phyloP scores from a whole-genome alignment of 2,797 vertebrate species.

The Cossypha polioptera region DNA sequence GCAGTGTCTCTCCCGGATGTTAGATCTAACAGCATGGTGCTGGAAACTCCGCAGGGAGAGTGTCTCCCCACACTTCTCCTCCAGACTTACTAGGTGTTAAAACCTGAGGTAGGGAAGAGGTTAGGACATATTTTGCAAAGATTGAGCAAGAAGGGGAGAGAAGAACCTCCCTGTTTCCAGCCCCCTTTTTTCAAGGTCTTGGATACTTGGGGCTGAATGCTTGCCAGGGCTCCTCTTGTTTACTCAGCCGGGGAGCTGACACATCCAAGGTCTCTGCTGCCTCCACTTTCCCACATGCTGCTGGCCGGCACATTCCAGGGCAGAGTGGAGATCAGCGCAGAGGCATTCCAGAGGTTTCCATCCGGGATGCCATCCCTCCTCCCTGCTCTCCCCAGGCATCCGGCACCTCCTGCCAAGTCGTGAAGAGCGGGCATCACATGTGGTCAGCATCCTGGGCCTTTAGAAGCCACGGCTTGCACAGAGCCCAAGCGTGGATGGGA shows the following conservation, averaged over 20 bases:
- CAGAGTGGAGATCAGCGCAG: constrained; percentile 37
- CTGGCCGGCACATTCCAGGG: constrained; percentile 66
- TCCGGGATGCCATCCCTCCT: constrained; percentile 14
- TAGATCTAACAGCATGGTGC: not conserved
- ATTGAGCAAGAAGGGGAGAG: not conserved
- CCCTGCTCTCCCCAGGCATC: not conserved
- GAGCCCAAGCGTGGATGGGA: not conserved
- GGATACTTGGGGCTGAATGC: constrained; percentile 15
- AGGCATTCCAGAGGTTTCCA: constrained; percentile 56
- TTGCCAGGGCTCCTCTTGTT: constrained; percentile 70
- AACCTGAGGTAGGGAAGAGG: not conserved
- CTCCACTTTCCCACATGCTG: constrained; percentile 70
- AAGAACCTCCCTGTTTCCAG: not conserved
- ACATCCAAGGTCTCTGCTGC: constrained; percentile 76
- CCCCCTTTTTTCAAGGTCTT: constrained; percentile 44
- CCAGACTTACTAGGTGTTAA: not conserved
- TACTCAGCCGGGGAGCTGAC: constrained; percentile 73
- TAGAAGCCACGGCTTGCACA: not conserved
- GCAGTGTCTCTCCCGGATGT: not conserved
- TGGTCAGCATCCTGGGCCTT: not conserved
- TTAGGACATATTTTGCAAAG: not conserved
- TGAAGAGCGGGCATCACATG: not conserved
- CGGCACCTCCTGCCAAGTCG: not conserved
- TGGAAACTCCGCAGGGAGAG: not conserved
- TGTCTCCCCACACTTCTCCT: not conserved